Conservation (phyloP, 1,140 invertebrate species). For the Trypoxylus dichotomus region DNA sequence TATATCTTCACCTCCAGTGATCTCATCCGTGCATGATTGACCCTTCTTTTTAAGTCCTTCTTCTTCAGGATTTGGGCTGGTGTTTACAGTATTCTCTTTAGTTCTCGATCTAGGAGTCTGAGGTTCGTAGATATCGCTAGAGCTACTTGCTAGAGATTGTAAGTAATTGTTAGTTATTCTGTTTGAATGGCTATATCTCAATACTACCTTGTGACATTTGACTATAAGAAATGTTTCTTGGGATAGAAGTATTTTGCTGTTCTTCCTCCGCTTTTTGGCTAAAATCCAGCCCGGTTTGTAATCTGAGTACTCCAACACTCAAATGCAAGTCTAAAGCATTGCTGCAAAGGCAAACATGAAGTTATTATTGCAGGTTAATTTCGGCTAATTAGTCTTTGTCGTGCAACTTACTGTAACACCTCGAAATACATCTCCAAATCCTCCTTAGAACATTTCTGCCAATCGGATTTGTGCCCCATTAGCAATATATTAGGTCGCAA, state of each 20-base stretch:
- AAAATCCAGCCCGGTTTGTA: constrained; percentile 80
- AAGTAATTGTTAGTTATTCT: constrained; percentile 3
- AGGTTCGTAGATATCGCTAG: constrained; percentile 65
- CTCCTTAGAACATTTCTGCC: constrained; percentile 72
- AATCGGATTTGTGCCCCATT: constrained; percentile 91
- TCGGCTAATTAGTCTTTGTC: background rate
- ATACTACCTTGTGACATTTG: constrained; percentile 65
- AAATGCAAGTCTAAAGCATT: constrained; percentile 91
- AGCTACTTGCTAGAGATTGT: constrained; percentile 61
- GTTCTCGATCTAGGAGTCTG: constrained; percentile 57
- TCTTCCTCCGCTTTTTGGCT: constrained; percentile 50
- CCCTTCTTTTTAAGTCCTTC: constrained; percentile 44
- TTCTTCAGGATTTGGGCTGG: constrained; percentile 53
- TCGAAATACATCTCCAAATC: constrained; percentile 86
- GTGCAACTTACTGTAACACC: constrained; percentile 80
- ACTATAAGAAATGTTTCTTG: constrained; percentile 63
- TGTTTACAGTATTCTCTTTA: constrained; percentile 59
- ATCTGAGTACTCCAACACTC: constrained; percentile 83
- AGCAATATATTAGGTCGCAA: constrained; percentile 86
- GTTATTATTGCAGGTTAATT: constrained; percentile 33
- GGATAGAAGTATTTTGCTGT: constrained; percentile 46
- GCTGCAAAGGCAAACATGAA: constrained; percentile 58
- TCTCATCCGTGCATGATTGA: constrained; percentile 31
- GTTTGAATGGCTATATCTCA: background rate
- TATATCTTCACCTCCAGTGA: constrained; percentile 47